Evolutionary conservation across 2,888 invertebrate species (phyloP).

Genomic region (Pristionchus mayeri): DNA sequence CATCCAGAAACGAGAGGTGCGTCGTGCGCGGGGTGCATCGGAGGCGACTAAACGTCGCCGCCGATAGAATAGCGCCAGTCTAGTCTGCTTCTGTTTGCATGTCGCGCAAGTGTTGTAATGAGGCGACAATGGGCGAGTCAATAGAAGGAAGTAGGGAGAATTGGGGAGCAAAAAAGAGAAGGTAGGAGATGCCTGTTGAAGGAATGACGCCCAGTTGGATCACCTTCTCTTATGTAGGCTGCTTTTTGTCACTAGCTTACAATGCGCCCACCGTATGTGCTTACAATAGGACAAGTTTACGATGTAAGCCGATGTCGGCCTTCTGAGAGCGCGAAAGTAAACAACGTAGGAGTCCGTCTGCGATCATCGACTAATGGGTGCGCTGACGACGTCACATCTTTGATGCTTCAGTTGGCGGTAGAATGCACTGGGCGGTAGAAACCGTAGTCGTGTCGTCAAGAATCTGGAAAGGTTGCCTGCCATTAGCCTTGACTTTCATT

Average conservation of each 20-base stretch:
- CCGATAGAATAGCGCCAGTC: neutral
- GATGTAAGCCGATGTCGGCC: neutral
- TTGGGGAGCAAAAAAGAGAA: neutral
- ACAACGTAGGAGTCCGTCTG: neutral
- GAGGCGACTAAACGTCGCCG: neutral
- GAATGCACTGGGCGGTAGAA: neutral
- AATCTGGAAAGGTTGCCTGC: constrained; percentile 5
- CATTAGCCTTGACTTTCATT: neutral
- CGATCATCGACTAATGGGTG: neutral
- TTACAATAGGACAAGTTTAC: constrained; percentile 4
- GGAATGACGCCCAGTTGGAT: neutral
- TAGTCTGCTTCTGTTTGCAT: neutral
- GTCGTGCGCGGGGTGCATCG: neutral
- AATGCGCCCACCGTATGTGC: neutral
- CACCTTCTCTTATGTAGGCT: neutral
- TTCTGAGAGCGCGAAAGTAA: too few relatives aligned
- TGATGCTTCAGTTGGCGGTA: neutral
- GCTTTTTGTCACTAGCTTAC: constrained; percentile 10
- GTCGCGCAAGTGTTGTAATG: neutral
- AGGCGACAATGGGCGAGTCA: neutral
- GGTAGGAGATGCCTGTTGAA: neutral
- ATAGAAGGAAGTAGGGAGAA: neutral
- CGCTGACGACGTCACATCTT: neutral
- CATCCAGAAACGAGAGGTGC: constrained; percentile 38
- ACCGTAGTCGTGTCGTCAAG: neutral